These are phyloP conservation scores for Cercocebus atys DNA, from an alignment of 2,113 vertebrate species.

Conservation along the genomic window DNA sequence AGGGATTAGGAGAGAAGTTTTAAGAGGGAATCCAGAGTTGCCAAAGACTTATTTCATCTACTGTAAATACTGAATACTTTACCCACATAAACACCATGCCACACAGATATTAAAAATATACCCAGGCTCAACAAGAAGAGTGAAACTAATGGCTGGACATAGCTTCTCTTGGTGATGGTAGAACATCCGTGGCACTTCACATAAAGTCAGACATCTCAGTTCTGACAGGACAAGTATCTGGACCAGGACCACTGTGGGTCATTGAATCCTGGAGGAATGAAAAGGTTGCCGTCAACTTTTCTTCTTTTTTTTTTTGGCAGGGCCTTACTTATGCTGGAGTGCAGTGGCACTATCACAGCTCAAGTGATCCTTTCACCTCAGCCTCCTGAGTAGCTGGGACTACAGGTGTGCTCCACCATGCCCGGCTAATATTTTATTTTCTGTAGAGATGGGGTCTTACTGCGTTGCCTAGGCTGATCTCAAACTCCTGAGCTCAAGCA, in stretches of 20 bases:
- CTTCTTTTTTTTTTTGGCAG: background rate
- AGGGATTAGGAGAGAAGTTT: background rate
- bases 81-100: background rate
- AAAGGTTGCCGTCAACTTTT: background rate
- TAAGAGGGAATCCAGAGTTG: background rate
- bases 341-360: background rate
- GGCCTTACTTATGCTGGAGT: background rate
- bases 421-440: background rate
- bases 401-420: background rate
- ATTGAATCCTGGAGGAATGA: background rate
- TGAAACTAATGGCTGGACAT: background rate
- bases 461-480: background rate
- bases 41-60: background rate
- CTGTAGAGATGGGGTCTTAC: background rate
- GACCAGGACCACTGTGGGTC: background rate
- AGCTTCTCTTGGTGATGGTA: background rate
- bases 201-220: background rate
- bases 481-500: background rate
- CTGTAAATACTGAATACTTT: background rate
- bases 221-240: background rate
- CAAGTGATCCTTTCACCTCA: background rate
- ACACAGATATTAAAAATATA: background rate
- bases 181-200: background rate
- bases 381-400: background rate
- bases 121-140: background rate